phyloP scores from a whole-genome alignment of 2,797 vertebrate genomes.

The Sebastes hopkinsi region DNA sequence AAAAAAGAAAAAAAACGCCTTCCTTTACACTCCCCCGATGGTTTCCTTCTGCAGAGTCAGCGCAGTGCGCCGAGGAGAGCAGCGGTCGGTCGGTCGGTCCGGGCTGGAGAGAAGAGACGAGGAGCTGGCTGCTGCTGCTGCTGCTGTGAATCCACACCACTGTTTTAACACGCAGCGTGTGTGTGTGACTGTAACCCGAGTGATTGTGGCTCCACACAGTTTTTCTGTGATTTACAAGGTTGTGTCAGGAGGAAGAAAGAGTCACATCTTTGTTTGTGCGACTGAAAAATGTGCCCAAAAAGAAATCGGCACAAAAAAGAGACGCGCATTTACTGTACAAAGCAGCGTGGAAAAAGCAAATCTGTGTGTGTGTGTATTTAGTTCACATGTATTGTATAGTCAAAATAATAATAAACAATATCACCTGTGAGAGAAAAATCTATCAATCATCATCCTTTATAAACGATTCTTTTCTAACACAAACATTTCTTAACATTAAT shows the following conservation, averaged over 20 bases:
- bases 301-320: conserved; percentile 25
- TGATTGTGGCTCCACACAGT: conserved; percentile 37
- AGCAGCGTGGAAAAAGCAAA: conserved; percentile 18
- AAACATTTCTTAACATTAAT: too few species aligned
- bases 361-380: neutral
- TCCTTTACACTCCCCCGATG: conserved; percentile 68
- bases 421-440: neutral
- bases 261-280: conserved; percentile 62
- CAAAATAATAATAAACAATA: neutral
- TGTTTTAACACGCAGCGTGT: conserved; percentile 41
- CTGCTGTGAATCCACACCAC: conserved; percentile 61
- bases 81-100: conserved; percentile 64
- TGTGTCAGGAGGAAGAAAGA: conserved; percentile 65
- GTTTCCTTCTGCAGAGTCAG: conserved; percentile 77
- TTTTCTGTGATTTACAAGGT: conserved; percentile 54
- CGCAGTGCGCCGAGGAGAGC: conserved; percentile 67
- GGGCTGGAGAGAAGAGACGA: conserved; percentile 58
- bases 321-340: neutral
- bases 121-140: conserved; percentile 16
- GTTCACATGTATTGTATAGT: neutral
- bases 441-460: neutral
- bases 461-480: too few species aligned
- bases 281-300: conserved; percentile 52
- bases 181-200: conserved; percentile 65
- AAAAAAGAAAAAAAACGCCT: conserved; percentile 62